Evolutionary conservation across 1,140 invertebrate species (phyloP).

Genomic region (Cotesia vestalis): DNA sequence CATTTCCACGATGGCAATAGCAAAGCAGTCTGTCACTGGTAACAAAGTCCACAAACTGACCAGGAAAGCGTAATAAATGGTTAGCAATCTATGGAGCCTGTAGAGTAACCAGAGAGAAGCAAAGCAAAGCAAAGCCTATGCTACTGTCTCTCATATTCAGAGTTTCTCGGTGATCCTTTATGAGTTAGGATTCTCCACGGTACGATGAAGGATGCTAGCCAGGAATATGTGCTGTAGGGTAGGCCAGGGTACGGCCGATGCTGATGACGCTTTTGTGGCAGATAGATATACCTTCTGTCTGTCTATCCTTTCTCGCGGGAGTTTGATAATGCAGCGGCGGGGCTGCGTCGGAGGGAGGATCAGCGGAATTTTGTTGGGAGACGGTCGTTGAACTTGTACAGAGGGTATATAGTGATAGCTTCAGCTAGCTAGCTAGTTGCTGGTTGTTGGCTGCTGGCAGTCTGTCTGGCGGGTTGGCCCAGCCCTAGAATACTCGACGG

Average conservation of each 20-base stretch:
- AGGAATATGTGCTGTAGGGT: too few relatives aligned
- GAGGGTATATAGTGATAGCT: neutral
- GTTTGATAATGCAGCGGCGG: conserved; percentile 1
- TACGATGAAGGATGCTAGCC: too few relatives aligned
- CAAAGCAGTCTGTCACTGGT: conserved; percentile 31
- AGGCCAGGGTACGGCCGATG: too few relatives aligned
- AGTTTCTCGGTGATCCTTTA: neutral
- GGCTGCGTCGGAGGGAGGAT: conserved; percentile 18
- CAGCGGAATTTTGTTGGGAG: conserved; percentile 22
- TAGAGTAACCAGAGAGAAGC: neutral
- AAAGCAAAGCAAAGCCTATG: neutral
- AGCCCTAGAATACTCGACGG: too few relatives aligned
- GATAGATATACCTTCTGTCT: neutral
- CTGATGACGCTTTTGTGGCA: neutral
- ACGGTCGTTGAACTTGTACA: conserved; percentile 37
- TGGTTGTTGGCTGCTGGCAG: neutral
- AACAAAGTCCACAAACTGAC: conserved; percentile 49
- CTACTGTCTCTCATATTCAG: conserved; percentile 18
- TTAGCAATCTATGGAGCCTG: neutral
- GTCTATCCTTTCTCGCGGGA: neutral
- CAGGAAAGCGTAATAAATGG: conserved; percentile 31
- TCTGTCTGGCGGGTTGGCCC: neutral
- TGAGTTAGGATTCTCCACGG: too few relatives aligned
- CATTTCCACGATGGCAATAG: neutral
- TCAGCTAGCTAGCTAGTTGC: conserved; percentile 6